phyloP scores from a whole-genome alignment of 2,113 vertebrate species.

The Microtus richardsoni region DNA sequence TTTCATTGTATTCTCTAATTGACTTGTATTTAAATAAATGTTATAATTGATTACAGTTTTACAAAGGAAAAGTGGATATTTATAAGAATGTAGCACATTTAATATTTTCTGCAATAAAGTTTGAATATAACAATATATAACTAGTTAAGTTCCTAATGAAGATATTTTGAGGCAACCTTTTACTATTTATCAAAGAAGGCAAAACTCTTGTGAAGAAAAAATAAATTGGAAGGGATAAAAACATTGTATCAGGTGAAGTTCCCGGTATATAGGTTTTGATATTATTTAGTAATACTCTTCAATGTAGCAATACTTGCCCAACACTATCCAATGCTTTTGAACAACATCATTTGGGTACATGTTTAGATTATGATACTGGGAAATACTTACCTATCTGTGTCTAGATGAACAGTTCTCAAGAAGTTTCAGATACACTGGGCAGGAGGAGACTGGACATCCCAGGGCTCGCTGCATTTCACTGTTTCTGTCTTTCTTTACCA shows the following conservation, averaged over 20 bases:
- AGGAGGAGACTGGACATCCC: background rate
- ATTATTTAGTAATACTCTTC: background rate
- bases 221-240: background rate
- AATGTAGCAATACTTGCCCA: background rate
- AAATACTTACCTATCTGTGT: background rate
- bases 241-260: background rate
- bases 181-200: background rate
- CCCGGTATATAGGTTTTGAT: background rate
- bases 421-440: background rate
- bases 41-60: background rate
- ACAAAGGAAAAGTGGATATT: background rate
- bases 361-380: background rate
- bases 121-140: background rate
- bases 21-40: background rate
- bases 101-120: background rate
- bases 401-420: background rate
- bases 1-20: background rate
- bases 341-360: background rate
- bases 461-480: background rate
- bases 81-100: background rate
- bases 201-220: background rate
- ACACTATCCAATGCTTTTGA: background rate
- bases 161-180: background rate
- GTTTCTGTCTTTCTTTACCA: background rate
- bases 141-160: background rate